phyloP scores from a whole-genome alignment of 2,797 vertebrate genomes.

The Pipistrellus nathusii region DNA sequence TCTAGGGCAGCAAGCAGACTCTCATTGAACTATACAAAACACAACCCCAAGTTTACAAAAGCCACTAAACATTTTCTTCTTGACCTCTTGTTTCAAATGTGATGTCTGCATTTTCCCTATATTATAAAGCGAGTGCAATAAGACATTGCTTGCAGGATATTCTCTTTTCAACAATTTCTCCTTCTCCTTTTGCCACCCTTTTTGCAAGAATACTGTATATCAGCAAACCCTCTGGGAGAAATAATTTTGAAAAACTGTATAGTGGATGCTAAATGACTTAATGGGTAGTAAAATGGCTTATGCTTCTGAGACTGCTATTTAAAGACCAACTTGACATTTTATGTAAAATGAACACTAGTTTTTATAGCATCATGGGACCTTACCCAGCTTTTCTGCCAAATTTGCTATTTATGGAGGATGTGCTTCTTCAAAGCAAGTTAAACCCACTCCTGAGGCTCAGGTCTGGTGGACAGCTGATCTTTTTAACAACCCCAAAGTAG shows the following conservation, averaged over 20 bases:
- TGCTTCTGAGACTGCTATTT: conserved; percentile 87
- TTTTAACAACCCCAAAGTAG: conserved; percentile 36
- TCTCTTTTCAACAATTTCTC: not conserved
- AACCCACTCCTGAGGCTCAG: conserved; percentile 65
- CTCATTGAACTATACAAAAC: not conserved
- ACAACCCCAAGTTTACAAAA: not conserved
- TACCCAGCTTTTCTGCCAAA: conserved; percentile 81
- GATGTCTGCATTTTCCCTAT: conserved; percentile 59
- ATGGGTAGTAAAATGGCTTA: conserved; percentile 88
- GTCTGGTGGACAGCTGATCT: conserved; percentile 72
- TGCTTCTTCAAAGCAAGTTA: conserved; percentile 76
- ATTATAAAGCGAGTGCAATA: conserved; percentile 59
- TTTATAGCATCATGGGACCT: conserved; percentile 81
- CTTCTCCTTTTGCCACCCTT: conserved; percentile 75
- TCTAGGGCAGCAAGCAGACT: too few relatives aligned
- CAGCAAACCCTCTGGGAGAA: conserved; percentile 85
- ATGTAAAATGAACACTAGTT: conserved; percentile 86
- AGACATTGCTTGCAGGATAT: conserved; percentile 73
- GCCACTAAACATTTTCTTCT: not conserved
- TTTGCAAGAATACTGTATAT: conserved; percentile 79
- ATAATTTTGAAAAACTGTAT: conserved; percentile 81
- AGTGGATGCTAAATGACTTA: conserved; percentile 87
- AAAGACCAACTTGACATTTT: conserved; percentile 87
- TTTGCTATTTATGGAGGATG: conserved; percentile 78
- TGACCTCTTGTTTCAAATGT: not conserved